These are phyloP conservation scores for Scytalopus superciliaris DNA, from an alignment of 2,113 vertebrate species.

Conservation along the genomic window DNA sequence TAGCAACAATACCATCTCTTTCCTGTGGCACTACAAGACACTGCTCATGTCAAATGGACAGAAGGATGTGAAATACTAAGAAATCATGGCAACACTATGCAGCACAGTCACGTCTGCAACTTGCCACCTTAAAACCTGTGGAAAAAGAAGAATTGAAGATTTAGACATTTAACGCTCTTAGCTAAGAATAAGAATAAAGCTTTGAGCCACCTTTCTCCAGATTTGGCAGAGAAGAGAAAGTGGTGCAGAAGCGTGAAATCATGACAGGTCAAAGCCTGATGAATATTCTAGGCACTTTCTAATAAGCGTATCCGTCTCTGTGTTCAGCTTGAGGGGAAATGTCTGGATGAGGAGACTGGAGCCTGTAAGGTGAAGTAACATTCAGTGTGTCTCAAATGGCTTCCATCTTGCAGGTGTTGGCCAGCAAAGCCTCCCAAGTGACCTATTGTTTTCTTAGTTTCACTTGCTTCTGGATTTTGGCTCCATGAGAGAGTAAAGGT, in stretches of 20 bases:
- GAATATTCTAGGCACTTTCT: neutral
- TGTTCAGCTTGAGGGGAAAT: neutral
- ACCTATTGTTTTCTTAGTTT: neutral
- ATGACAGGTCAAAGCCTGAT: neutral
- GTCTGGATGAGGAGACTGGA: neutral
- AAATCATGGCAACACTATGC: fast-evolving
- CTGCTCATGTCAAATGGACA: fast-evolving
- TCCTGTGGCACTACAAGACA: neutral
- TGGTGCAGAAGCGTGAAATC: neutral
- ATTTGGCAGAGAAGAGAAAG: neutral
- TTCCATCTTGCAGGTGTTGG: neutral
- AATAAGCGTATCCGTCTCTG: neutral
- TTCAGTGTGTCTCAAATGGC: neutral
- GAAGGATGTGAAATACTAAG: neutral
- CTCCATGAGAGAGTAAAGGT: neutral
- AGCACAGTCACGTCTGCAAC: neutral
- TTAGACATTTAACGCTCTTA: neutral
- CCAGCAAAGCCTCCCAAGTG: neutral
- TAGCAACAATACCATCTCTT: neutral
- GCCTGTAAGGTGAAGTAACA: neutral
- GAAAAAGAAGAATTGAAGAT: neutral
- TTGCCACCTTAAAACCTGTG: neutral
- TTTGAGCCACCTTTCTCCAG: neutral
- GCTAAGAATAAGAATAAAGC: neutral
- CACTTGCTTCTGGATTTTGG: neutral